Evolutionary conservation across 2,113 vertebrate species (phyloP), one percentile per base, ranked within the genome.

Genomic region (Furnarius figulus): DNA sequence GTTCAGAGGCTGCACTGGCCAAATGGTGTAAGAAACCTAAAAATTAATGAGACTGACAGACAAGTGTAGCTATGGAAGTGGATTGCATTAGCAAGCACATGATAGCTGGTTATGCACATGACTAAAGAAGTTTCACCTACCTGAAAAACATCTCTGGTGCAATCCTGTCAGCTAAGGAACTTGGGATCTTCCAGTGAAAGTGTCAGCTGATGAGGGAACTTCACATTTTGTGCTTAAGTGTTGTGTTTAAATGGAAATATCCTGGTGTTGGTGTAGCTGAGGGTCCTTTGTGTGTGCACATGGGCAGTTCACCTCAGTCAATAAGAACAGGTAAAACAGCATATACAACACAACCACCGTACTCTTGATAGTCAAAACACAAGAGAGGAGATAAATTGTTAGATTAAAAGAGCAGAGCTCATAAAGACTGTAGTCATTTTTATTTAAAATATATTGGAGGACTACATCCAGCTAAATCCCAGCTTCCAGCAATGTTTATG

Each of bases 211-310:
- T 13, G 8, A 42, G 5, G 1, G 1, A 10, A 21, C 4, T 37
- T 73, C 9, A 20, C 0, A 0, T 42, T 85, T 47, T 46, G 3
- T 59, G 55, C 11, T 27, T 30, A 33, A 53, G 37, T 44, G 33
- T 2, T 72, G 21, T 6, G 0, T 68, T 79, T 61, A 85, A 83
- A 39, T 65, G 12, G 30, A 88, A 78, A 52, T 39, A 82, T 10
- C 3, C 12, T 8, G 10, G 18, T 5, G 23, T 2, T 5, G 4
- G 4, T 28, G 10, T 18, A 65, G 24, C 13, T 6, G 5, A 33
- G 44, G 44, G 28, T 31, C 27, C 20, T 77, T 59, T 50, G 13
- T 63, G 28, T 28, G 15, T 66, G 15, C 25, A 68, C 44, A 44
- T 10, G 55, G 23, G 31, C 22, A 39, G 5, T 46, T 84, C 62